Percentiles rank a stretch among this genome's conserved stretches.
Conservation (phyloP, 2,113 vertebrate genomes). For the Limnothrissa miodon region DNA sequence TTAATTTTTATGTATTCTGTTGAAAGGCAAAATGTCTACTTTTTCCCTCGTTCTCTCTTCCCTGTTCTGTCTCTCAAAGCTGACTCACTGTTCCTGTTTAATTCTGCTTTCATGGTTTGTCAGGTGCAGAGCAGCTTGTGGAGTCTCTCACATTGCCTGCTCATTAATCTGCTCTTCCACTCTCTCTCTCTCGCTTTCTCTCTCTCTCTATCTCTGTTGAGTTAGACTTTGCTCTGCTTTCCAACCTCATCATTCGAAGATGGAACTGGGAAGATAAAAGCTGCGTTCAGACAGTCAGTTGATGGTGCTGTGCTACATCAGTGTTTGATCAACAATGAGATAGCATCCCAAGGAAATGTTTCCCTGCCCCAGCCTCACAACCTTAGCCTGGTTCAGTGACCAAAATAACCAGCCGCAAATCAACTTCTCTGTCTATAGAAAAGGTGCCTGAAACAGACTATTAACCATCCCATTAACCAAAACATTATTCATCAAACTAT, state of each 20-base stretch:
- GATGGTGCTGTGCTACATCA: background rate
- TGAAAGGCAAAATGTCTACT: background rate
- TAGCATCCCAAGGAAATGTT: background rate
- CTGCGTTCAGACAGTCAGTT: background rate
- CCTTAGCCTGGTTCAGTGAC: background rate
- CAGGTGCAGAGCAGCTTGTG: background rate
- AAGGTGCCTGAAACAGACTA: background rate
- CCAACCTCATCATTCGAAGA: background rate
- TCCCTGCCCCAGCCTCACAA: background rate
- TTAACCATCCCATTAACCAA: background rate
- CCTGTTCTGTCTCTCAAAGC: background rate
- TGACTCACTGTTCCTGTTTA: background rate
- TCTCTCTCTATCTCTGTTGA: background rate
- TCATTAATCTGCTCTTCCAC: background rate
- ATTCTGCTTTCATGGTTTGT: background rate
- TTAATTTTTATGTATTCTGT: too few species aligned
- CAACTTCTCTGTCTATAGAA: background rate
- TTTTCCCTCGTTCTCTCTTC: background rate
- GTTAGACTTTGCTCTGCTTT: slow-evolving; percentile 1
- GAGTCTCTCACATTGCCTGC: background rate
- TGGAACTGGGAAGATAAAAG: background rate
- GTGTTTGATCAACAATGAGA: background rate
- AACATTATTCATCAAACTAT: too few species aligned
- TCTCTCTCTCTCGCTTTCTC: slow-evolving; percentile 13
- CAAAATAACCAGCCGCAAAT: background rate